These are phyloP conservation scores for Eupeodes latifasciatus DNA, from an alignment of 2,888 invertebrate genomes.

Conservation along the genomic window DNA sequence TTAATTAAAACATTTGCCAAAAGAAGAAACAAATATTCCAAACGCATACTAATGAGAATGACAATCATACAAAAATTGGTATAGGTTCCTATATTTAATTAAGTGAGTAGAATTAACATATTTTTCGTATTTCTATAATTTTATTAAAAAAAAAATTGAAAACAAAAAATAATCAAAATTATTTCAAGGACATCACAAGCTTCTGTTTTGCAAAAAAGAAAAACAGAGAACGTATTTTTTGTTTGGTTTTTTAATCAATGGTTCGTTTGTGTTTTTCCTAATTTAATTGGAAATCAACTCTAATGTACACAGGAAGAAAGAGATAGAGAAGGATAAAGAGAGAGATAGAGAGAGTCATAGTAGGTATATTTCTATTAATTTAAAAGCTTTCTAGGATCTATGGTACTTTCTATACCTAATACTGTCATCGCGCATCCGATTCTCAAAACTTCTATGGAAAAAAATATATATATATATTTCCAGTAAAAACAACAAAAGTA, in stretches of 20 bases:
- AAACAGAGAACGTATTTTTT: not conserved
- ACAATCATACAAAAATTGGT: no score
- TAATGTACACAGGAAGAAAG: not conserved
- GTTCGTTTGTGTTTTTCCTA: conserved; percentile 15
- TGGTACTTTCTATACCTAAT: not conserved
- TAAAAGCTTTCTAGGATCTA: conserved; percentile 15
- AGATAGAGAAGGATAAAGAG: no score
- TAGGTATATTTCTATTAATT: not conserved
- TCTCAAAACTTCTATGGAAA: conserved; percentile 1
- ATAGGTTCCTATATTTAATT: no score
- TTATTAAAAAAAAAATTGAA: no score
- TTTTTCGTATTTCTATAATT: no score
- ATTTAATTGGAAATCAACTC: conserved; percentile 34
- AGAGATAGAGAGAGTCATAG: not conserved
- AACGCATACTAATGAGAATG: no score
- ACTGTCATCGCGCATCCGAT: not conserved
- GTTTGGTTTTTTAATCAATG: not conserved
- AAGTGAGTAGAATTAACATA: no score
- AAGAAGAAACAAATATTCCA: no score
- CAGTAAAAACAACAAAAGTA: conserved; percentile 22
- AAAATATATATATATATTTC: conserved; percentile 42
- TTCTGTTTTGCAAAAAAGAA: no score
- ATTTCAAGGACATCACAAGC: no score
- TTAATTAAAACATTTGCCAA: no score
- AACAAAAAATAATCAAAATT: no score